Base-by-base conservation (phyloP, 2,113 vertebrate species). In the Phrynosoma blainvillii region DNA sequence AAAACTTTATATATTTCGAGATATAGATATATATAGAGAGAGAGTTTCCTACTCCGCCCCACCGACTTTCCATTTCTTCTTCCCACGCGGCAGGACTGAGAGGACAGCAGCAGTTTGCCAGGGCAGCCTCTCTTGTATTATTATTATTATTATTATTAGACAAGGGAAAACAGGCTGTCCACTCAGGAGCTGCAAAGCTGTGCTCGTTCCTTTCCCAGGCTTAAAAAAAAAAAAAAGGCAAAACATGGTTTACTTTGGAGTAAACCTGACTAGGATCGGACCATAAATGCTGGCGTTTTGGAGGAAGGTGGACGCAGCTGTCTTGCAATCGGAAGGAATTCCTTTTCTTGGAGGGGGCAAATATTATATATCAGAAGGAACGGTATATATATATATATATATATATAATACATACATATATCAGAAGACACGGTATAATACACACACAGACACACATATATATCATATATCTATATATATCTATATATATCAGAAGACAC, bases 291-390 rank as follows among this genome's bases (percentile, higher is more conserved):
- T n/a, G n/a, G n/a, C n/a, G n/a, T n/a, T n/a, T n/a, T 18, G 16
- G 59, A 20, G 12, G 20, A 65, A 65, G 10, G 20, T 8, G 52
- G 14, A 32, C 52, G 23, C 68, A 84, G 4, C 73, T 56, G 21
- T 56, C 36, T 76, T n/a, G 59, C 14, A 65, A 56, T 54, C 36
- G 59, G 84, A 84, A 84, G n/a, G 80, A 89, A 91, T 93, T 91
- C 90, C 91, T 87, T 92, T 93, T 95, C 93, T 94, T 91, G 92
- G 92, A 93, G 95, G 96, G 95, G n/a, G n/a, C n/a, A n/a, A n/a
- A n/a, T n/a, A n/a, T n/a, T n/a, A n/a, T n/a, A n/a, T n/a, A n/a
- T n/a, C n/a, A n/a, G n/a, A n/a, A n/a, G n/a, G n/a, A n/a, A n/a
- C n/a, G n/a, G n/a, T n/a, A n/a, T n/a, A n/a, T n/a, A n/a, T n/a